phyloP scores from a whole-genome alignment of 92 coral and sea anemone genomes.

The Diadumene lineata region DNA sequence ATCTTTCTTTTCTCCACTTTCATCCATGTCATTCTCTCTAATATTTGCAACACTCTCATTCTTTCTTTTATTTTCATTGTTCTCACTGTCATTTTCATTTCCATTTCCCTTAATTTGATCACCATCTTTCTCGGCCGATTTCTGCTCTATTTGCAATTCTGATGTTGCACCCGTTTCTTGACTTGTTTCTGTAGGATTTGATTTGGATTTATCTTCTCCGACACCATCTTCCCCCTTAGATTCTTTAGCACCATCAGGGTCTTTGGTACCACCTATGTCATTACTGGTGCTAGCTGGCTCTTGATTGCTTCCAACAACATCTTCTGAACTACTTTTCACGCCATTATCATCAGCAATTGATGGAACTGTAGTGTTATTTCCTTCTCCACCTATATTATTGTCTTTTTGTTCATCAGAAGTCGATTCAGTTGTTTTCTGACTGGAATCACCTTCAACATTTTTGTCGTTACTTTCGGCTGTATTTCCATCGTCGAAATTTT shows the following conservation, averaged over 20 bases:
- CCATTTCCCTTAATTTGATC: too few species aligned
- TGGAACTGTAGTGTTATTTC: not conserved
- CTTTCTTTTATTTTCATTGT: not conserved
- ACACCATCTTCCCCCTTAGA: slow-evolving; percentile 10
- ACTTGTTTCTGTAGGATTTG: slow-evolving; percentile 6
- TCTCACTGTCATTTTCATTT: not conserved
- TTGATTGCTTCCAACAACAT: not conserved
- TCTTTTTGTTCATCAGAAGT: slow-evolving; percentile 18
- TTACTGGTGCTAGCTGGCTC: not conserved
- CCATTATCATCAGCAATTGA: not conserved
- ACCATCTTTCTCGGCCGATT: not conserved
- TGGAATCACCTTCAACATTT: slow-evolving; percentile 4
- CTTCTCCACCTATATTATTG: slow-evolving; percentile 9
- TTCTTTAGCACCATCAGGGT: slow-evolving; percentile 33
- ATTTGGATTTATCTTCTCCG: not conserved
- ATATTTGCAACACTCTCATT: not conserved
- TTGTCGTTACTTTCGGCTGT: slow-evolving; percentile 13
- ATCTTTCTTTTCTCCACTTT: not conserved
- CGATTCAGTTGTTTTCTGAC: slow-evolving; percentile 1
- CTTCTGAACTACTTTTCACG: slow-evolving; percentile 5
- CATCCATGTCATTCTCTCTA: not conserved
- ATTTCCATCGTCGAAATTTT: not conserved
- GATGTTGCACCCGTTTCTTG: not conserved
- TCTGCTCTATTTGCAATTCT: not conserved
- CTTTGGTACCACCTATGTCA: slow-evolving; percentile 14